Conservation (phyloP, 2,888 invertebrate genomes). For the Tenthredo amoena region DNA sequence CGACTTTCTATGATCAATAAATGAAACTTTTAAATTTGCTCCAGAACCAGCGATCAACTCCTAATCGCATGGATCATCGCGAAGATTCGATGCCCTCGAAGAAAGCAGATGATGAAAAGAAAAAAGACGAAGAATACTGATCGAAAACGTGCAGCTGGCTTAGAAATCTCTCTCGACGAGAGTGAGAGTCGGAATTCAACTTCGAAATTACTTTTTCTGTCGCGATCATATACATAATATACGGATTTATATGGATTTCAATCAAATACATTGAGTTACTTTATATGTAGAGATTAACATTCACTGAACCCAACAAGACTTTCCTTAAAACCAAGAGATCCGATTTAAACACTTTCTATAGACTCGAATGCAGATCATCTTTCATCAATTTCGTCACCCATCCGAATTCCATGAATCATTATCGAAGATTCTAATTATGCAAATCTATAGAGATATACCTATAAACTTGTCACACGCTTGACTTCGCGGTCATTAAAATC, state of each 20-base stretch:
- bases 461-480: neutral
- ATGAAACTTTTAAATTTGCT: neutral
- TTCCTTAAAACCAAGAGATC: neutral
- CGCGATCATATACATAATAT: neutral
- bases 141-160: constrained; percentile 9
- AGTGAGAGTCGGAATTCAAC: constrained; percentile 9
- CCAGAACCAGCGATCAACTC: neutral
- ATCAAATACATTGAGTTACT: neutral
- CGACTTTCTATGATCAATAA: neutral
- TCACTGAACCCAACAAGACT: neutral
- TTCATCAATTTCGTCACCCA: neutral
- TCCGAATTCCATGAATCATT: neutral
- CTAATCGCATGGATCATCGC: constrained; percentile 1
- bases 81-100: neutral
- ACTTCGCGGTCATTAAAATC: neutral
- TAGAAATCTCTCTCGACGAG: neutral
- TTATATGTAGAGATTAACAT: neutral
- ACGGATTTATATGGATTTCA: neutral
- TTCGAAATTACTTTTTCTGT: neutral
- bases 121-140: neutral
- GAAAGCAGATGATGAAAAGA: neutral
- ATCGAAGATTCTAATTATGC: neutral
- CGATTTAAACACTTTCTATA: neutral
- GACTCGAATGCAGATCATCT: neutral
- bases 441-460: neutral